These are phyloP conservation scores for Saccopteryx bilineata DNA, from an alignment of 2,113 vertebrate genomes.

Conservation along the genomic window DNA sequence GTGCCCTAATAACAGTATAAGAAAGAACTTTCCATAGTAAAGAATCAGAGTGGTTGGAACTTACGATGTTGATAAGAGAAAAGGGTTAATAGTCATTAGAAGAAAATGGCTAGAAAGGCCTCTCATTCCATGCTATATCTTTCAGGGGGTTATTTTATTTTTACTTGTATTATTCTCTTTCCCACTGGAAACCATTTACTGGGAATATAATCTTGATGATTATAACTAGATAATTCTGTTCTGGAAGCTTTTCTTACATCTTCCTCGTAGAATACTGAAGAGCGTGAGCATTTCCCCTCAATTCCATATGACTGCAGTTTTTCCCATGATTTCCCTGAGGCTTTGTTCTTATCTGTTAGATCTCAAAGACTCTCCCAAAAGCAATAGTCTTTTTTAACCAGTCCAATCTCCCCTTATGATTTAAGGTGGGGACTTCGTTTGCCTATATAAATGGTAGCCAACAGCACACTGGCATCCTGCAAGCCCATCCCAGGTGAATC, in stretches of 20 bases:
- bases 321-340: background rate
- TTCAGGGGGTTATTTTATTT: background rate
- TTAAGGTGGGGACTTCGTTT: background rate
- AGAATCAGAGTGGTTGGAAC: background rate
- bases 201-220: background rate
- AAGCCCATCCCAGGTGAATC: background rate
- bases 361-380: background rate
- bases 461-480: background rate
- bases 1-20: background rate
- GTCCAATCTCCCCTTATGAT: background rate
- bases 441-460: background rate
- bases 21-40: background rate
- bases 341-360: background rate
- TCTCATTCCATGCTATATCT: fast-evolving
- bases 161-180: background rate
- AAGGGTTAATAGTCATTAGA: background rate
- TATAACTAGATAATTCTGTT: background rate
- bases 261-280: background rate
- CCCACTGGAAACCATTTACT: background rate
- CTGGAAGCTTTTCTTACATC: background rate
- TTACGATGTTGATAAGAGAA: background rate
- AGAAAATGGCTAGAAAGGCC: background rate
- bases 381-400: background rate
- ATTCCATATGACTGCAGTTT: background rate
- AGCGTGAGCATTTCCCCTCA: background rate